phyloP scores from a whole-genome alignment of 2,113 vertebrate genomes.

The Puma concolor region DNA sequence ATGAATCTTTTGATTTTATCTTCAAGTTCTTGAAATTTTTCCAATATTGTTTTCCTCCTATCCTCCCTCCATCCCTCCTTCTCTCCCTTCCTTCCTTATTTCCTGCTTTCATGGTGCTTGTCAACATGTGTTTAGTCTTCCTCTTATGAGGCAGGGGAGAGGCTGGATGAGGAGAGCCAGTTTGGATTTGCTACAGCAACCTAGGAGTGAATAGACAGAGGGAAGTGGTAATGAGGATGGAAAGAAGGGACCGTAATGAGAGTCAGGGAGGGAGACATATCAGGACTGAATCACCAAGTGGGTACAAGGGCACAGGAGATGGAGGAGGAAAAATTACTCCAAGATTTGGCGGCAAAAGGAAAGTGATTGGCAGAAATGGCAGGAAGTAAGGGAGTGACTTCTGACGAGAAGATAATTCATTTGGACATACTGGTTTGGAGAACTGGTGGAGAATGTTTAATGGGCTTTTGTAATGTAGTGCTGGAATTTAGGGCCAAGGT shows the following conservation, averaged over 20 bases:
- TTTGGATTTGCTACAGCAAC: neutral
- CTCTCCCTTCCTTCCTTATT: neutral
- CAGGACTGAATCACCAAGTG: neutral
- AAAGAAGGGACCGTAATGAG: neutral
- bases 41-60: neutral
- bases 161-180: neutral
- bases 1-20: neutral
- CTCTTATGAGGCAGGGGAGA: neutral
- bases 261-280: neutral
- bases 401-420: neutral
- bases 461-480: neutral
- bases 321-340: neutral
- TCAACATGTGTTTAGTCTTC: neutral
- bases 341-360: neutral
- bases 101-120: neutral
- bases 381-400: neutral
- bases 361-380: neutral
- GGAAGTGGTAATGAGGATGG: neutral
- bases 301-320: neutral
- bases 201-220: neutral
- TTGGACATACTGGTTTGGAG: neutral
- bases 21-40: neutral
- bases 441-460: neutral
- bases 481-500: neutral
- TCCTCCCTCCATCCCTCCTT: neutral